Evolutionary conservation across 2,797 vertebrate species (phyloP), one percentile per base, ranked within the genome.

Genomic region (Xenops minutus): DNA sequence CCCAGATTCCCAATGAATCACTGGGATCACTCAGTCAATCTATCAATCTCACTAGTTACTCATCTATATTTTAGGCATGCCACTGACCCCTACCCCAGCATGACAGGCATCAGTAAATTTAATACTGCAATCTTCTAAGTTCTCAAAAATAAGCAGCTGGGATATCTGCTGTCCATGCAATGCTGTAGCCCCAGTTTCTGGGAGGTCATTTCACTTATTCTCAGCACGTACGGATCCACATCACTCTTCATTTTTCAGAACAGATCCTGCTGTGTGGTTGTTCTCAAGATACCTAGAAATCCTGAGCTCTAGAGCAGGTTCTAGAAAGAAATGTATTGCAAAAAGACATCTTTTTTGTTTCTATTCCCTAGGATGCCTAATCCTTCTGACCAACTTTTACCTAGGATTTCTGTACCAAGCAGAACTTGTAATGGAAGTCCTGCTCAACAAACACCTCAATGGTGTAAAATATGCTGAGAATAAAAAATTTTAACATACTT

Each of bases 251-350:
- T 61, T 68, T 79, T 58, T 61, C 49, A 82, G 37, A 86, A 79
- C 0, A 89, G 61, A 56, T 36, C 9, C 21, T 54, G n/a, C 13
- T 64, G 30, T 0, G 0, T 64, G 12, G 12, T 64, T 59, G 59
- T 89, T 68, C 68, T 87, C 46, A 54, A 64, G 64, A 59, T 14
- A 30, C 8, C 43, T n/a, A 68, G n/a, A 82, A 88, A 89, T 46
- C n/a, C 54, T 75, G 27, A 63, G 41, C 62, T 85, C 81, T 49
- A 69, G 39, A 84, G 34, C 18, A 80, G 27, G 48, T 52, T 73
- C 41, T 75, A 84, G 30, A 55, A 89, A 79, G 23, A 49, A 54
- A 30, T 1, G 9, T 29, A 62, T 6, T 75, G 26, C 52, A 54
- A n/a, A 6, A 68, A 39, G 22, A 32, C 18, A 36, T 18, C 5